Evolutionary conservation across 2,113 vertebrate genomes (phyloP).

Genomic region (Alexandromys fortis): DNA sequence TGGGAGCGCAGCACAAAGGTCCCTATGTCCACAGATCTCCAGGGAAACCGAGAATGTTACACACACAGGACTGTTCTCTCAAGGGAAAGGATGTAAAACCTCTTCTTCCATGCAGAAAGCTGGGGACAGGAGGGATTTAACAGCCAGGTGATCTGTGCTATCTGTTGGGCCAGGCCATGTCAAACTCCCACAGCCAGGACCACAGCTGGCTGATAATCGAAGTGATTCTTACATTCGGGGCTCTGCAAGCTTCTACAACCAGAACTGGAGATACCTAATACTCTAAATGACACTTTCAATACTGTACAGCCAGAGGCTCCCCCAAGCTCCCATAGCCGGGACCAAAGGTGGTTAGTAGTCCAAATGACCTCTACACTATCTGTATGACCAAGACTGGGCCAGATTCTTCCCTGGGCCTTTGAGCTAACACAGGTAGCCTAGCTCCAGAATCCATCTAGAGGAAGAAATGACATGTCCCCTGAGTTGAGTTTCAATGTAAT

Average conservation of each 20-base stretch:
- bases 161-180: not conserved
- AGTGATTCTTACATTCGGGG: not conserved
- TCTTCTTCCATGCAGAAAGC: not conserved
- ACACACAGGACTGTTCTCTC: not conserved
- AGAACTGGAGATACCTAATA: too few species aligned
- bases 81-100: not conserved
- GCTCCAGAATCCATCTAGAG: not conserved
- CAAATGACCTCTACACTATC: too few species aligned
- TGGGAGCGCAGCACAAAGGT: not conserved
- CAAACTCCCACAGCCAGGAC: not conserved
- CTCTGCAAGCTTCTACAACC: too few species aligned
- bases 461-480: not conserved
- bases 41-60: not conserved
- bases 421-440: not conserved
- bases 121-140: not conserved
- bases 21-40: not conserved
- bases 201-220: not conserved
- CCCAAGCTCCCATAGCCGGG: not conserved
- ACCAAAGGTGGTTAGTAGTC: not conserved
- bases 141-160: too few species aligned
- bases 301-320: not conserved
- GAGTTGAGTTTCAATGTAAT: not conserved
- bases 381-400: not conserved
- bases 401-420: too few species aligned
- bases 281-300: too few species aligned